These are phyloP conservation scores for Hydroisotoma schaefferi DNA, from an alignment of 2,888 invertebrate genomes.

Conservation along the genomic window DNA sequence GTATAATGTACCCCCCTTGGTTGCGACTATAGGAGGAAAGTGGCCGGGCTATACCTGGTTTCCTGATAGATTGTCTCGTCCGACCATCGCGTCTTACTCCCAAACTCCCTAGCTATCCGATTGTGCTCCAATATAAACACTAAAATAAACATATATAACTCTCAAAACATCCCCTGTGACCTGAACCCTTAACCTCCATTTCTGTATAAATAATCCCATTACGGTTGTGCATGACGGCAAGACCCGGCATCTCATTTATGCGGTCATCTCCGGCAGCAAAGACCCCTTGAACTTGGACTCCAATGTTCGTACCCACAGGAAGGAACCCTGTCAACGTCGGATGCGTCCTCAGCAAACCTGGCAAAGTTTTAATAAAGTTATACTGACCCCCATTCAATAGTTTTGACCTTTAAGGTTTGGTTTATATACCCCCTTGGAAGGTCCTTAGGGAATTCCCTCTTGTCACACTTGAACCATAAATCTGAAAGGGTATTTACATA, in stretches of 20 bases:
- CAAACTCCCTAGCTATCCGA: constrained; percentile 34
- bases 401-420: too few relatives aligned
- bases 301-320: constrained; percentile 18
- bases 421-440: constrained; percentile 15
- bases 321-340: constrained; percentile 35
- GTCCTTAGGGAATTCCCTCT: constrained; percentile 13
- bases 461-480: constrained; percentile 22
- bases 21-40: too few relatives aligned
- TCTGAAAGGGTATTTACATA: constrained; percentile 29
- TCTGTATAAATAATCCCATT: constrained; percentile 2
- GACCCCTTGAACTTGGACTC: constrained; percentile 27
- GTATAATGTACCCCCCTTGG: too few relatives aligned
- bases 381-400: too few relatives aligned
- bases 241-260: constrained; percentile 43
- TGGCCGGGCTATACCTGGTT: constrained; percentile 28
- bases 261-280: constrained; percentile 47
- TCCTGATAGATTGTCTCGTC: constrained; percentile 45
- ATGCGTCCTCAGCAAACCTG: constrained; percentile 22
- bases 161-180: neutral
- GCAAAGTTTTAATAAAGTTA: too few relatives aligned
- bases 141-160: constrained; percentile 12
- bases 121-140: constrained; percentile 47
- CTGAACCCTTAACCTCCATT: neutral
- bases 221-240: constrained; percentile 45
- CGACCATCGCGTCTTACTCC: constrained; percentile 6